Base-by-base conservation (phyloP, 2,888 invertebrate genomes). In the Drosophila fulvimacula region DNA sequence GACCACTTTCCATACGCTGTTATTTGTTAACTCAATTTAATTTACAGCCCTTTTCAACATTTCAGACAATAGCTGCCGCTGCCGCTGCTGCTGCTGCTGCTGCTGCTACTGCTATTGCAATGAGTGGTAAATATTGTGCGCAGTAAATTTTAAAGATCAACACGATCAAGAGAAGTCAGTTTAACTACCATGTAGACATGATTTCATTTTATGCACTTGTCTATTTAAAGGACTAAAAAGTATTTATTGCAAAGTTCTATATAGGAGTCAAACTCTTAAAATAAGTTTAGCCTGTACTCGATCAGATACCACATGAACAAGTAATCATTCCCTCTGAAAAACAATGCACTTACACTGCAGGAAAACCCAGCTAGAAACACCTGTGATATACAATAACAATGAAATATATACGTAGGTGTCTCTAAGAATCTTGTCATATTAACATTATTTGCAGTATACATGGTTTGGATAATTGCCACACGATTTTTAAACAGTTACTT, bases 141-240 rank as follows among this genome's bases (percentile, higher is more conserved):
- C 53, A 42, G 59, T 49, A 32, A 32, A 59, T 49, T 64, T 48
- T 49, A 38, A 44, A 79, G 64, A 65, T 69, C 79, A 61, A 53
- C 58, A 39, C n/a, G n/a, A n/a, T n/a, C n/a, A n/a, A n/a, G n/a
- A n/a, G n/a, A n/a, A n/a, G n/a, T n/a, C n/a, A n/a, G n/a, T n/a
- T n/a, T n/a, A n/a, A n/a, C n/a, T n/a, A n/a, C n/a, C n/a, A n/a
- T n/a, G 32, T 10, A n/a, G 19, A 32, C 0, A n/a, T 19, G 3
- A 13, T 17, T 24, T 3, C 19, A 13, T 19, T 11, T 17, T n/a
- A 38, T 34, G 13, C 15, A n/a, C 44, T 24, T 15, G 24, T 44
- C 24, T 2, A 44, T 0, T 15, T 24, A 0, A 24, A 15, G 4
- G 24, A 24, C 15, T 15, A 15, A 24, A 3, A 15, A 17, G 6